Conservation (phyloP, 1,140 invertebrate species). For the Aricia agestis region DNA sequence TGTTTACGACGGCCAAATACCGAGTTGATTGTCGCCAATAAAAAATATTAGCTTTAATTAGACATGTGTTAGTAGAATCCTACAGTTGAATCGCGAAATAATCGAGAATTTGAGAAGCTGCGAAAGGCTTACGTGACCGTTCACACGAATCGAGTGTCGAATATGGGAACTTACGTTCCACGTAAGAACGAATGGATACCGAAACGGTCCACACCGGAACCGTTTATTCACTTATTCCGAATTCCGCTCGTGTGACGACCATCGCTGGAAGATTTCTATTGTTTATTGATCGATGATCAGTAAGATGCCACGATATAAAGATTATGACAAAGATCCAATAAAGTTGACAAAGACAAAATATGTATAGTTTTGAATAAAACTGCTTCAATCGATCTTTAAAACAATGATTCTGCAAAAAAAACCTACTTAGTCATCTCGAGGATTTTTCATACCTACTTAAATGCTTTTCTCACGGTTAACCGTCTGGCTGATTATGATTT, state of each 20-base stretch:
- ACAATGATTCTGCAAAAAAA: too few species aligned
- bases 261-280: conserved; percentile 17
- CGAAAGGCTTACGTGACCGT: conserved; percentile 35
- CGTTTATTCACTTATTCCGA: conserved; percentile 22
- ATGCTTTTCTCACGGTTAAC: too few species aligned
- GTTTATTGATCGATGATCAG: background rate
- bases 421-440: too few species aligned
- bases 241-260: conserved; percentile 25
- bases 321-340: background rate
- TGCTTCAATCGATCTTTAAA: too few species aligned
- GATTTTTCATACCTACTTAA: too few species aligned
- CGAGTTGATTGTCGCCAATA: background rate
- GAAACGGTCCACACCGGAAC: conserved; percentile 22
- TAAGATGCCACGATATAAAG: background rate
- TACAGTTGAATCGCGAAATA: background rate
- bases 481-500: too few species aligned
- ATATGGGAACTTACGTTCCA: background rate
- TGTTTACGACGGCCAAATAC: background rate
- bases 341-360: background rate
- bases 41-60: conserved; percentile 20
- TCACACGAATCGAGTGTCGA: conserved; percentile 28
- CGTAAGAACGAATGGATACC: background rate
- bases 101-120: background rate
- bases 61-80: conserved; percentile 10
- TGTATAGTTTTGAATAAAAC: background rate